Evolutionary conservation across 2,113 vertebrate species (phyloP).

Genomic region (Hippocampus comes): DNA sequence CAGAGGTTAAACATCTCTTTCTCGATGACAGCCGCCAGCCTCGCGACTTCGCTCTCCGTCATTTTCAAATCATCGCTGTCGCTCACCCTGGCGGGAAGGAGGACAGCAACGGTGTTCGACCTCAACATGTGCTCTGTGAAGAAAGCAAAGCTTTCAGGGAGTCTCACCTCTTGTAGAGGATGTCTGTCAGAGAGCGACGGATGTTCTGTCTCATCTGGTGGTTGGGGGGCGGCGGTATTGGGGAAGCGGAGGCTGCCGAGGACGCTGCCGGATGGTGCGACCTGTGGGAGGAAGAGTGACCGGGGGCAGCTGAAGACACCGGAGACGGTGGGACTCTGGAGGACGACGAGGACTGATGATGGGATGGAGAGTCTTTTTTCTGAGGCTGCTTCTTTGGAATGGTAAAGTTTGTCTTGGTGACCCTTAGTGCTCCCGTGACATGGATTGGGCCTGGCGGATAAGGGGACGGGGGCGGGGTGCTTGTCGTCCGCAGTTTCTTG

Average conservation of each 20-base stretch:
- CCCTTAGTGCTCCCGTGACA: constrained; percentile 69
- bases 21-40: constrained; percentile 85
- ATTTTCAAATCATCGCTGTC: constrained; percentile 93
- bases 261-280: constrained; percentile 34
- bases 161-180: constrained; percentile 92
- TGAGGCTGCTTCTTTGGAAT: constrained; percentile 77
- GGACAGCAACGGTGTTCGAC: not conserved
- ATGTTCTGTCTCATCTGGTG: constrained; percentile 97
- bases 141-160: not conserved
- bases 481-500: constrained; percentile 55
- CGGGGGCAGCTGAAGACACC: constrained; percentile 44
- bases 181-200: constrained; percentile 92
- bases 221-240: constrained; percentile 81
- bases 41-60: constrained; percentile 87
- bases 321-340: constrained; percentile 58
- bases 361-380: constrained; percentile 50
- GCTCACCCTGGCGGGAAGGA: constrained; percentile 75
- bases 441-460: constrained; percentile 66
- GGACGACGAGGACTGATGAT: constrained; percentile 40
- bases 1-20: constrained; percentile 95
- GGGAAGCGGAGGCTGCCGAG: constrained; percentile 33
- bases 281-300: constrained; percentile 51
- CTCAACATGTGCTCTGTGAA: not conserved
- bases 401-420: constrained; percentile 73
- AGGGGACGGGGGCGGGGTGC: constrained; percentile 40